phyloP scores from a whole-genome alignment of 2,888 invertebrate species.

The Aporophyla lueneburgensis region DNA sequence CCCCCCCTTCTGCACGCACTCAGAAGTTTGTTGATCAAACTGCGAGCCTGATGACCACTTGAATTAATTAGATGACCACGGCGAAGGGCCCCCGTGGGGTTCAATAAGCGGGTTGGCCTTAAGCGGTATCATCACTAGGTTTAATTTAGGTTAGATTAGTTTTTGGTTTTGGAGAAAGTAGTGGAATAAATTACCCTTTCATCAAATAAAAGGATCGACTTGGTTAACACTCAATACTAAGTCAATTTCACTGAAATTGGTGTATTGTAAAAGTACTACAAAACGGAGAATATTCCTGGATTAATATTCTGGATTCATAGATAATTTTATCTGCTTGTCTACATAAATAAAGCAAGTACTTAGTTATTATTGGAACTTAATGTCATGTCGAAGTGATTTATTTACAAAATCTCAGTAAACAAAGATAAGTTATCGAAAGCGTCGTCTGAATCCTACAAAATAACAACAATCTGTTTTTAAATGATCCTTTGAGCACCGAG shows the following conservation, averaged over 20 bases:
- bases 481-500: neutral
- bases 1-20: slow-evolving; percentile 26
- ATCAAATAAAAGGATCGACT: neutral
- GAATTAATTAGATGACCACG: slow-evolving; percentile 62
- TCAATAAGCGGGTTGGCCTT: slow-evolving; percentile 31
- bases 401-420: slow-evolving; percentile 21
- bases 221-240: neutral
- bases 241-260: neutral
- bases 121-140: slow-evolving; percentile 34
- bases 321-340: neutral
- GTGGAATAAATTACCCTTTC: slow-evolving; percentile 1
- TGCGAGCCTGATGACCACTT: slow-evolving; percentile 56
- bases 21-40: slow-evolving; percentile 61
- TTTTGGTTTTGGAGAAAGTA: slow-evolving; percentile 15
- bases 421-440: slow-evolving; percentile 8
- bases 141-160: slow-evolving; percentile 39
- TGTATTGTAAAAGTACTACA: neutral
- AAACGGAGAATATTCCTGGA: neutral
- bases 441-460: neutral
- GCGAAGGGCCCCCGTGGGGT: slow-evolving; percentile 31
- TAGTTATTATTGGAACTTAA: neutral
- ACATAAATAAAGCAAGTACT: neutral
- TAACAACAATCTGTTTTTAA: neutral
- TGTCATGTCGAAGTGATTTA: neutral
- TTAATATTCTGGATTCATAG: neutral